phyloP scores from a whole-genome alignment of 2,888 invertebrate genomes.

The Zaprionus obscuricornis region DNA sequence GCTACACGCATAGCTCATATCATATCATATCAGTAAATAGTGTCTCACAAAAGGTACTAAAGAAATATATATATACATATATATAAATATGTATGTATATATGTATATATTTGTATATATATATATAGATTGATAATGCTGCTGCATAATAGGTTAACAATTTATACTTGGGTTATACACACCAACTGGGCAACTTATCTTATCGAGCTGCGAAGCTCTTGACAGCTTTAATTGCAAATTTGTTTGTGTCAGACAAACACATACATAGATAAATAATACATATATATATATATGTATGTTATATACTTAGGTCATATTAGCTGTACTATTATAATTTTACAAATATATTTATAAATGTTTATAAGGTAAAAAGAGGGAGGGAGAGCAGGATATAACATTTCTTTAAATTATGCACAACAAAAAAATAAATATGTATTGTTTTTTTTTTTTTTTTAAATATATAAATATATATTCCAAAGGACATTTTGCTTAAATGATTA shows the following conservation, averaged over 20 bases:
- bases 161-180: not conserved
- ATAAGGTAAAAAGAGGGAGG: constrained; percentile 17
- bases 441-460: constrained; percentile 18
- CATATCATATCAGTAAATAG: constrained; percentile 44
- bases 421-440: constrained; percentile 46
- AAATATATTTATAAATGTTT: constrained; percentile 38
- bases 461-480: constrained; percentile 47
- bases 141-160: constrained; percentile 34
- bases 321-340: constrained; percentile 39
- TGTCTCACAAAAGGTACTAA: constrained; percentile 68
- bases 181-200: constrained; percentile 34
- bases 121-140: constrained; percentile 25
- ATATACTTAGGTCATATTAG: constrained; percentile 27
- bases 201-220: constrained; percentile 46
- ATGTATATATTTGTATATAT: constrained; percentile 10
- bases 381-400: constrained; percentile 45
- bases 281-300: too few relatives aligned
- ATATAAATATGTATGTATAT: not conserved
- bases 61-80: constrained; percentile 53
- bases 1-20: constrained; percentile 63
- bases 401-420: constrained; percentile 52
- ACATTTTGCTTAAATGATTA: constrained; percentile 55
- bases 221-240: constrained; percentile 38
- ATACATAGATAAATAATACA: constrained; percentile 3
- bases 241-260: constrained; percentile 1